A percentile compares a stretch with the other conserved stretches of the same genome.
Conservation (phyloP, 2,797 vertebrate species). For the Tadarida brasiliensis region DNA sequence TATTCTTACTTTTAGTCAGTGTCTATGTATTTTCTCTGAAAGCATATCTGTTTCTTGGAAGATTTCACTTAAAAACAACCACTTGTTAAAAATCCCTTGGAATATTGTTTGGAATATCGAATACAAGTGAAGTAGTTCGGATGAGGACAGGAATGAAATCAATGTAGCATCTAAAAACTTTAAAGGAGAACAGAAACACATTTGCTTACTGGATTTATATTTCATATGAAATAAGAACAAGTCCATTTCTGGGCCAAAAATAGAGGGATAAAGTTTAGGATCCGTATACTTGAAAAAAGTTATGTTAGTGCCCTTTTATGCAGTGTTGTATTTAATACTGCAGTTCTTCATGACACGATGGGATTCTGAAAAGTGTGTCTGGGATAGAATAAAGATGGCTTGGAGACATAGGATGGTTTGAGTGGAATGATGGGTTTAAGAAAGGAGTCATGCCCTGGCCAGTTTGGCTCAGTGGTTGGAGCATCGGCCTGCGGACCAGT, state of each 20-base stretch:
- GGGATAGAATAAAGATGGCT: neutral
- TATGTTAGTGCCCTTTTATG: neutral
- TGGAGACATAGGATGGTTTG: neutral
- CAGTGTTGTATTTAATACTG: neutral
- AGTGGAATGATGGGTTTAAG: neutral
- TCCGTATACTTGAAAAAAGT: neutral
- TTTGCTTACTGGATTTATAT: neutral
- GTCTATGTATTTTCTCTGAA: neutral
- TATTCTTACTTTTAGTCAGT: neutral
- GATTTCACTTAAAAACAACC: neutral
- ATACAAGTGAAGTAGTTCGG: slow-evolving; percentile 12
- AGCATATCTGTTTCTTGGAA: neutral
- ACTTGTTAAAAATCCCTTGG: neutral
- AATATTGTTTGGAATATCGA: slow-evolving; percentile 28
- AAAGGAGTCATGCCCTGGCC: neutral
- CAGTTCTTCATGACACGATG: neutral
- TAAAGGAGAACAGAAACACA: neutral
- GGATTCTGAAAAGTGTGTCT: neutral
- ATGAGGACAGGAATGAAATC: neutral
- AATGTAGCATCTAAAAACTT: neutral
- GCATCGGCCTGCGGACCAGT: too few relatives aligned
- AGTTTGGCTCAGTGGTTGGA: too few relatives aligned
- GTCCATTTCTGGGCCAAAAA: neutral
- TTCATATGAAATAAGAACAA: neutral
- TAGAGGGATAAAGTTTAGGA: neutral